Base-by-base conservation (phyloP, 2,888 invertebrate species). In the Listrodromus nycthemerus region DNA sequence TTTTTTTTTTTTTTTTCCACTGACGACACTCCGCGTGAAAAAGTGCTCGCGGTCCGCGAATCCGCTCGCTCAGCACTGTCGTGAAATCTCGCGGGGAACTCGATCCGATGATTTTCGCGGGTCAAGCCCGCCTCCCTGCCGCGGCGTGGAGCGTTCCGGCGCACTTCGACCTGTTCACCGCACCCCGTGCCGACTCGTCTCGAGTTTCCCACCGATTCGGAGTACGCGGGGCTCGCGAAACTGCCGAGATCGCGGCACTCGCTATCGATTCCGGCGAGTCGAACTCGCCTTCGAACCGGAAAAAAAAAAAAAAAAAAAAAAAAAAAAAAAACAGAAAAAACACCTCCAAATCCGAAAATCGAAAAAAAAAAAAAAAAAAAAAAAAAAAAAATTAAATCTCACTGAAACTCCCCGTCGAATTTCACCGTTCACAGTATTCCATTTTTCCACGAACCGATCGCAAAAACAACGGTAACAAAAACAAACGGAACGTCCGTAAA, bases 351-450 rank as follows among this genome's bases (percentile, higher is more conserved):
- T n/a, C n/a, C n/a, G n/a, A n/a, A n/a, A n/a, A n/a, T n/a, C 24
- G 1, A 70, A 55, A 24, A 2, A 21, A 55, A 21, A 45, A 0
- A 8, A 30, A 41, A 69, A 24, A 45, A 61, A 13, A 24, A 61
- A 6, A 19, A 67, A 30, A 50, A 6, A n/a, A 33, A 33, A 30
- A 45, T 16, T 16, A 33, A 48, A 55, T 70, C 19, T 6, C 67
- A 48, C 61, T 45, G 16, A 58, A 52, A 66, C 30, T 67, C 61
- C 30, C 70, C 70, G 58, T 66, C 27, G 37, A 41, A 30, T 13
- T 61, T 61, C 58, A 61, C 58, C 16, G 19, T 67, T 71, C 81
- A 82, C 81, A 45, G 30, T 71, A 76, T 52, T 76, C 81, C 81
- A 70, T 76, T 70, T 70, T 45, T 52, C 41, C 58, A 24, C 6